Percentiles rank a stretch among this genome's conserved stretches.
phyloP scores from a whole-genome alignment of 2,888 invertebrate genomes.

The Drosophila rellima region DNA sequence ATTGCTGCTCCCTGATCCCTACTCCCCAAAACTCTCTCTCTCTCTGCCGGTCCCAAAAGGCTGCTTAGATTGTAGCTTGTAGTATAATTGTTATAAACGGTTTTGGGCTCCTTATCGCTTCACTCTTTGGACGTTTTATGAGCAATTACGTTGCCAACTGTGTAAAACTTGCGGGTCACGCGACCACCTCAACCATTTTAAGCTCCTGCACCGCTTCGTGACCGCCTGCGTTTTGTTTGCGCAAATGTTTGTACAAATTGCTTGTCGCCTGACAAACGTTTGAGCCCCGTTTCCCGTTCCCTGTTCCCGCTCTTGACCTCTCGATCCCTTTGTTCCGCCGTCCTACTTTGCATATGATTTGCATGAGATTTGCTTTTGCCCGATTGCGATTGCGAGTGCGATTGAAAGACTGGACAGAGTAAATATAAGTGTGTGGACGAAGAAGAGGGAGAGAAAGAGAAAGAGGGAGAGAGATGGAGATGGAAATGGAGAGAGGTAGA shows the following conservation, averaged over 20 bases:
- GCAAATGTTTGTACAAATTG: slow-evolving; percentile 76
- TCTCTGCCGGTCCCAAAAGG: slow-evolving; percentile 23
- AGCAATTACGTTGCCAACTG: slow-evolving; percentile 81
- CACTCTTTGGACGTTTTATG: slow-evolving; percentile 58
- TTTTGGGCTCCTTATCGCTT: slow-evolving; percentile 48
- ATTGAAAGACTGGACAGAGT: slow-evolving; percentile 22
- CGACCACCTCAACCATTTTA: slow-evolving; percentile 30
- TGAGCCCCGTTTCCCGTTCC: not conserved
- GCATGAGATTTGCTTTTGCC: slow-evolving; percentile 55
- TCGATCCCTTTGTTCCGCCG: not conserved
- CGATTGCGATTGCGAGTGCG: slow-evolving; percentile 35
- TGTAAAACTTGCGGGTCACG: slow-evolving; percentile 72
- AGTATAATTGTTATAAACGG: slow-evolving; percentile 72
- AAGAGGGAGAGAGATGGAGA: not conserved
- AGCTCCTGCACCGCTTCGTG: slow-evolving; percentile 37
- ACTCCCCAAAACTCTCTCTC: not conserved
- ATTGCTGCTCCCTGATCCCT: not conserved
- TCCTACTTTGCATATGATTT: slow-evolving; percentile 59
- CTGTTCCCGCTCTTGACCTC: not conserved
- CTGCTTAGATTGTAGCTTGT: slow-evolving; percentile 31
- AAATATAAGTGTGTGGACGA: not conserved
- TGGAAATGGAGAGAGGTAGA: not conserved
- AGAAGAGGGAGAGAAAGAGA: not conserved
- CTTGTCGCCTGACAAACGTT: slow-evolving; percentile 64
- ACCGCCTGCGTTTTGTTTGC: slow-evolving; percentile 71